Evolutionary conservation across 2,113 vertebrate species (phyloP).

Genomic region (Forbesichthys agassizii): DNA sequence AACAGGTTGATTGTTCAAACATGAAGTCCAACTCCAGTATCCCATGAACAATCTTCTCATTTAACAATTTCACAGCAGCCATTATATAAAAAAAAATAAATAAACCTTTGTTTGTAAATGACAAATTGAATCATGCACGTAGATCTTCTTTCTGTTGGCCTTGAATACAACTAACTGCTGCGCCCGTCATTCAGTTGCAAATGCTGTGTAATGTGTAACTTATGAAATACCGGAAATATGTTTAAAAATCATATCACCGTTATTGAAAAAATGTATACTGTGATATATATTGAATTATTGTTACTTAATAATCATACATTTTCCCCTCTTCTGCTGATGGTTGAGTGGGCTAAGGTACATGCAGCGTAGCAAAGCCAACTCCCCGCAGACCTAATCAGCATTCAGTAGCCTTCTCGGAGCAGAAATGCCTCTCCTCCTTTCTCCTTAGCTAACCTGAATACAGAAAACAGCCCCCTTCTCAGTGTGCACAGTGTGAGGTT

Average conservation of each 20-base stretch:
- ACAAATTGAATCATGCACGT: conserved; percentile 1
- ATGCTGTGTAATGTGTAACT: no score
- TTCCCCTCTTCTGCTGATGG: not conserved
- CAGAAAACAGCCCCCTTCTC: not conserved
- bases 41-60: no score
- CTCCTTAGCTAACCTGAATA: not conserved
- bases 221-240: no score
- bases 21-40: conserved; percentile 46
- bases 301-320: no score
- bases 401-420: not conserved
- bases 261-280: no score
- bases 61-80: no score
- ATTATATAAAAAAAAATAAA: not conserved
- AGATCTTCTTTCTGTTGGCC: no score
- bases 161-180: no score
- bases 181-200: no score
- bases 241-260: no score
- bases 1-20: conserved; percentile 25
- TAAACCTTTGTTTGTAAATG: conserved; percentile 26
- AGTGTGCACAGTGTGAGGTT: not conserved
- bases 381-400: no score
- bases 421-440: not conserved
- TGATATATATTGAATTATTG: no score
- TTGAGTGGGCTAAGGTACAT: not conserved
- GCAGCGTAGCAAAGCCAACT: not conserved